Evolutionary conservation across 1,140 invertebrate genomes (phyloP).

Genomic region (Meloidogyne floridensis): DNA sequence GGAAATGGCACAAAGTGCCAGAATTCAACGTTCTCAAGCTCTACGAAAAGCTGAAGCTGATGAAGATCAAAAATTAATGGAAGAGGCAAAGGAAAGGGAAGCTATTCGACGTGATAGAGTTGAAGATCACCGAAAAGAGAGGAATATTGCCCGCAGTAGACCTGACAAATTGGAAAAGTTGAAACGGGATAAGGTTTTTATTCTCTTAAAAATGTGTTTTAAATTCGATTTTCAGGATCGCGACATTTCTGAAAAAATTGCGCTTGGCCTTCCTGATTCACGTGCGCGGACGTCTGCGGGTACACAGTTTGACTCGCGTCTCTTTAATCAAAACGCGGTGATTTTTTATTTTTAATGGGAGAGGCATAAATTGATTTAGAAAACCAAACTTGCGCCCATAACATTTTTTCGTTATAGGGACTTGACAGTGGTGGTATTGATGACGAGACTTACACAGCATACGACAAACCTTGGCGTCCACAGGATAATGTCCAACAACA

Average conservation of each 20-base stretch:
- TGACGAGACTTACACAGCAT: constrained; percentile 96
- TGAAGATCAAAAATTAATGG: constrained; percentile 64
- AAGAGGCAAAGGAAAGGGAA: constrained; percentile 84
- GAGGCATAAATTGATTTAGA: no score
- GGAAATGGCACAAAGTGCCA: constrained; percentile 87
- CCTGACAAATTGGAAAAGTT: constrained; percentile 83
- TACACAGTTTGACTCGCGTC: constrained; percentile 90
- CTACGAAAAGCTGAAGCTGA: constrained; percentile 44
- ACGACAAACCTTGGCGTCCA: constrained; percentile 80
- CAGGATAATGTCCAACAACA: constrained; percentile 79
- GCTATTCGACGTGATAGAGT: constrained; percentile 71
- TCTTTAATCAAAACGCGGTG: constrained; percentile 80
- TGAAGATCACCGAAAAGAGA: constrained; percentile 70
- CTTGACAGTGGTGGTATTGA: constrained; percentile 95
- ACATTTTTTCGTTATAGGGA: constrained; percentile 69
- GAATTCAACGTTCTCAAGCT: constrained; percentile 65
- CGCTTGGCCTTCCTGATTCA: constrained; percentile 80
- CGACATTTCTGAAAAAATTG: constrained; percentile 72
- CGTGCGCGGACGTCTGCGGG: constrained; percentile 67
- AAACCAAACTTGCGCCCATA: no score
- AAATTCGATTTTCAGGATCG: not conserved
- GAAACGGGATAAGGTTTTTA: constrained; percentile 84
- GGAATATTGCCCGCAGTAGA: constrained; percentile 87
- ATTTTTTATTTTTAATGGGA: not conserved
- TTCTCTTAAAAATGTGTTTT: no score